Evolutionary conservation across 1,140 invertebrate species (phyloP), one percentile per base, ranked within the genome.

Genomic region (Battus philenor): DNA sequence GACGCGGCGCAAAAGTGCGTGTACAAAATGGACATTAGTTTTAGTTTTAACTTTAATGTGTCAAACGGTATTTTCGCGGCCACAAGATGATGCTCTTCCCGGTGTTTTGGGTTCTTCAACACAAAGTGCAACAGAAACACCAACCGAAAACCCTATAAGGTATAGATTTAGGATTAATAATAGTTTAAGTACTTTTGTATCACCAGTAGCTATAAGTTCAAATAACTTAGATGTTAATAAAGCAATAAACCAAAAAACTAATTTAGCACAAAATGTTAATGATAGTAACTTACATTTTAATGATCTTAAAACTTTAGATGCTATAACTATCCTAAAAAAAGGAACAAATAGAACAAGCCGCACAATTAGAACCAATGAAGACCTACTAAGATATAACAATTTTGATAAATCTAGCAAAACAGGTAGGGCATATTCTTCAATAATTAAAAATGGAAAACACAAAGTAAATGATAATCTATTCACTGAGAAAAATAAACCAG

Each of bases 11-110:
- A 80, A 81, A 77, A 69, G 59, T 77, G 68, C 64, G 53, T 68
- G 58, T 67, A 54, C 58, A 57, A 75, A 71, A 54, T 79, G 78
- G 78, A 85, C 78, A 62, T 54, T 85, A 78, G 73, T 75, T 65
- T 72, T 85, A 75, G 57, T 79, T 54, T 54, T 78, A 68, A 49
- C 71, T 65, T 13, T 80, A 50, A 61, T 70, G 59, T 64, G 61
- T 70, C 54, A 64, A 43, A 67, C 46, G 43, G 77, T 79, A 41
- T 51, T 50, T 56, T 67, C 71, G 24, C 73, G 76, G 54, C 75
- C 78, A 27, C 77, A 84, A 58, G 68, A 73, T 11, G 16, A 60
- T 20, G 15, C 36, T 13, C 17, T 55, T 7, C 50, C 60, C 32
- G 24, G 33, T 27, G 43, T 52, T 5, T 24, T 27, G 41, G 47